Percentiles rank a stretch among this genome's conserved stretches.
Conservation (phyloP, 2,797 vertebrate genomes). For the Gallinago nigripennis region DNA sequence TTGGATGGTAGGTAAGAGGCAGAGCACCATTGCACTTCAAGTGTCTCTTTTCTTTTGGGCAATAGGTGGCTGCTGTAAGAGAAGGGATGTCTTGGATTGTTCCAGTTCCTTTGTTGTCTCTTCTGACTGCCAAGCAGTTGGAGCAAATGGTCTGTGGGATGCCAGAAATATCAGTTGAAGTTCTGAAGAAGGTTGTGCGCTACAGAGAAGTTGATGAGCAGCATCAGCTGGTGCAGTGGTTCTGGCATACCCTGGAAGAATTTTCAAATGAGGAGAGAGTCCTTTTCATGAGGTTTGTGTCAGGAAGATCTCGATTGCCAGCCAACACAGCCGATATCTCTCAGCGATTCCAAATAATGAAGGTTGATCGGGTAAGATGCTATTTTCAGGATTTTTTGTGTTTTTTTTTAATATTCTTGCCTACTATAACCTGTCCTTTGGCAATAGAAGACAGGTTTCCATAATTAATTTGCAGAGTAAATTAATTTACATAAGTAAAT, state of each 20-base stretch:
- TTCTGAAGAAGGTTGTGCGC: conserved; percentile 84
- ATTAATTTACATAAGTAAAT: not conserved
- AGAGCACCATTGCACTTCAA: not conserved
- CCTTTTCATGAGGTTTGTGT: conserved; percentile 87
- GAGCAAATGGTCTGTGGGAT: conserved; percentile 87
- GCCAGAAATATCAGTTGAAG: conserved; percentile 85
- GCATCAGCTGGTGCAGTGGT: conserved; percentile 84
- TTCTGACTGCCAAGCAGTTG: conserved; percentile 83
- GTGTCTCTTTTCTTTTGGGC: not conserved
- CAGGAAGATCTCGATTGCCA: conserved; percentile 81
- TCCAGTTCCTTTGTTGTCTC: conserved; percentile 82
- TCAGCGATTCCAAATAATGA: conserved; percentile 87
- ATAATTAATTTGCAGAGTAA: not conserved
- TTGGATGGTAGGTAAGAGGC: not conserved
- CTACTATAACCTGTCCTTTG: not conserved
- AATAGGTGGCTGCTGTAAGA: conserved; percentile 83
- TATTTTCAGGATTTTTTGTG: not conserved
- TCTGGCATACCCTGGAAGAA: conserved; percentile 84
- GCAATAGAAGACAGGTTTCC: not conserved
- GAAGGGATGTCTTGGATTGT: conserved; percentile 88
- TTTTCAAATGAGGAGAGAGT: conserved; percentile 86
- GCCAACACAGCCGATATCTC: conserved; percentile 86
- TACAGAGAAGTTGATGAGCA: conserved; percentile 85
- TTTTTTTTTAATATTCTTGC: not conserved
- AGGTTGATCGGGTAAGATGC: conserved; percentile 84